These are phyloP conservation scores for Brotogeris chrysoptera DNA, from an alignment of 2,797 vertebrate genomes.

Conservation along the genomic window DNA sequence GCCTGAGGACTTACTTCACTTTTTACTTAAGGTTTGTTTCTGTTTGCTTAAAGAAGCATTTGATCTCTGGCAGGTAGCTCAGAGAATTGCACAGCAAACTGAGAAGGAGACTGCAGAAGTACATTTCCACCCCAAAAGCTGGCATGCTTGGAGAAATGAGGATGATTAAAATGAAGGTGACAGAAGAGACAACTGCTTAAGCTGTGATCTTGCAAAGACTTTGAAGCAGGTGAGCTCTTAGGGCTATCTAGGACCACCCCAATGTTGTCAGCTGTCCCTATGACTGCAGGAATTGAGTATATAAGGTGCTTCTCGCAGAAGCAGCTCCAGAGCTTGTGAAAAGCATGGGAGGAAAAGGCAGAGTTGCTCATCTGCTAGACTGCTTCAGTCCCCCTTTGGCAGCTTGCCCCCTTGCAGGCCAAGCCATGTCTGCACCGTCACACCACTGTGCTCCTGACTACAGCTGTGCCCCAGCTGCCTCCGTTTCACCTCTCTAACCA, in stretches of 20 bases:
- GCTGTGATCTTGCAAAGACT: background rate
- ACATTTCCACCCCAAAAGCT: background rate
- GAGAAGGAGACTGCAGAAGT: background rate
- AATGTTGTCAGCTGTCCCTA: background rate
- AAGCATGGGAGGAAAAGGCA: background rate
- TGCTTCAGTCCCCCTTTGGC: background rate
- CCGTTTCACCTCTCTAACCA: background rate
- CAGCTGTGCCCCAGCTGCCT: background rate
- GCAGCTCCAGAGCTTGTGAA: background rate
- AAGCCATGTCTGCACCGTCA: background rate
- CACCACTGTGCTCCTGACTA: background rate
- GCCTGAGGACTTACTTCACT: background rate
- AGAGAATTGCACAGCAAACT: background rate
- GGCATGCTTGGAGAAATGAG: background rate
- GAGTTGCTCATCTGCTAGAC: background rate
- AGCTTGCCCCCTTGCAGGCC: background rate
- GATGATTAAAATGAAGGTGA: background rate
- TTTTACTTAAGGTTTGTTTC: background rate
- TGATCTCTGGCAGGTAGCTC: background rate
- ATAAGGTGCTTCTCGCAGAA: background rate
- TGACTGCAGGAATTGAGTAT: background rate
- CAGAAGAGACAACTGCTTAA: background rate
- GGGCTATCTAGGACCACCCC: background rate
- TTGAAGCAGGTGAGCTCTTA: background rate
- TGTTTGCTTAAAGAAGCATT: slow-evolving; percentile 12